Conservation (phyloP, 2,888 invertebrate species). For the Lomographa bimaculata region DNA sequence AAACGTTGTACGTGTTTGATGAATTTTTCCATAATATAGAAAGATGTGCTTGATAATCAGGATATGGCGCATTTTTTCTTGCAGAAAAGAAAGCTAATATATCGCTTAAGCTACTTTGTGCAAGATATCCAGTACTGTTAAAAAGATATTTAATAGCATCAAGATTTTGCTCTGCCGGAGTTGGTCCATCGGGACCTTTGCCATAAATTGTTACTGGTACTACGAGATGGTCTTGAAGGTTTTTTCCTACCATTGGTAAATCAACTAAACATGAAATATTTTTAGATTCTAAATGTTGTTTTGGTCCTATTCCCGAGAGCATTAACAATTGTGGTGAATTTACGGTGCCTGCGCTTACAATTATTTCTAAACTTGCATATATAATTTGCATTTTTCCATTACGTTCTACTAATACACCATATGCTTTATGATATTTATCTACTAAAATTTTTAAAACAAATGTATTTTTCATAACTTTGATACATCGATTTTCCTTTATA, state of each 20-base stretch:
- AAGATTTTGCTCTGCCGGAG: conserved; percentile 42
- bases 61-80: conserved; percentile 47
- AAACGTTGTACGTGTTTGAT: not conserved
- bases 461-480: conserved; percentile 66
- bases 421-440: conserved; percentile 57
- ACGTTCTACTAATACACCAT: conserved; percentile 61
- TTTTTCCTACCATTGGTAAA: conserved; percentile 73
- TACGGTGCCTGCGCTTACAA: conserved; percentile 72
- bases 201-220: conserved; percentile 60
- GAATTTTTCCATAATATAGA: conserved; percentile 50
- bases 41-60: conserved; percentile 55
- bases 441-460: conserved; percentile 76
- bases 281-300: conserved; percentile 52
- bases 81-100: conserved; percentile 52
- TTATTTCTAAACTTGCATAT: conserved; percentile 64
- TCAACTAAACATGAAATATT: conserved; percentile 61
- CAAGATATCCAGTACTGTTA: conserved; percentile 75
- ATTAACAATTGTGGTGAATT: conserved; percentile 78
- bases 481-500: too few relatives aligned
- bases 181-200: conserved; percentile 44
- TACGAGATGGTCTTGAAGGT: conserved; percentile 79
- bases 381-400: conserved; percentile 33
- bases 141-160: conserved; percentile 73
- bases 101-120: conserved; percentile 80
- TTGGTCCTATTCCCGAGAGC: conserved; percentile 79